Base-by-base conservation (phyloP, 1,140 invertebrate species). In the Drosophila burlai region DNA sequence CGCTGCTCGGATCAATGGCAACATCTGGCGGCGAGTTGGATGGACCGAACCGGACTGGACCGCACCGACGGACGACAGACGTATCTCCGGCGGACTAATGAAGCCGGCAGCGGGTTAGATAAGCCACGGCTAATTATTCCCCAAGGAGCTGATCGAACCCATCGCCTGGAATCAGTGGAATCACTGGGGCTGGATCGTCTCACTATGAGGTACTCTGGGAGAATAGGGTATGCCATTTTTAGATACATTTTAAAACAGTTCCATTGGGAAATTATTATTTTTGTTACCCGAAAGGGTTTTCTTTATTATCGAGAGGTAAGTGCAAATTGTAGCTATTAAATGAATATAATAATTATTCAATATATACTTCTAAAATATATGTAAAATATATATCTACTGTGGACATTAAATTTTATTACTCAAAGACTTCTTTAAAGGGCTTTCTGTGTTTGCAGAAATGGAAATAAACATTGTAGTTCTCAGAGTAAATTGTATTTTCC, bases 111-210 rank as follows among this genome's bases (percentile, higher is more conserved):
- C 38, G 54, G 29, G 31, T 69, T 78, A 46, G 59, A 71, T 72
- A 58, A 68, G 54, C 49, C 52, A 16, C 46, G 66, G 29, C 85
- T 90, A 90, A 89, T 89, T 89, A 89, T 90, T 89, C 84, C 84
- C 84, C 62, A 73, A 55, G 84, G 84, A 66, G 4, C 4, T 10
- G 45, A 31, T 16, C 18, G 62, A 69, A 21, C 31, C 36, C 36
- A 38, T 65, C 40, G 45, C 18, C 26, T 21, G 16, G 38, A 38
- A 72, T 61, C 69, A 31, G 16, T 66, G 65, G 65, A 50, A 66
- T 60, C 64, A 29, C 34, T 38, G 9, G 24, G 21, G 9, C 2
- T 18, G 46, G 24, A 49, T n/a, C 46, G 26, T 34, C 36, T 18
- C 52, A 43, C 15, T 3, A 9, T 6, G 24, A 34, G 34, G 7